These are phyloP conservation scores for Euclidia mi DNA, from an alignment of 2,888 invertebrate species.

Conservation along the genomic window DNA sequence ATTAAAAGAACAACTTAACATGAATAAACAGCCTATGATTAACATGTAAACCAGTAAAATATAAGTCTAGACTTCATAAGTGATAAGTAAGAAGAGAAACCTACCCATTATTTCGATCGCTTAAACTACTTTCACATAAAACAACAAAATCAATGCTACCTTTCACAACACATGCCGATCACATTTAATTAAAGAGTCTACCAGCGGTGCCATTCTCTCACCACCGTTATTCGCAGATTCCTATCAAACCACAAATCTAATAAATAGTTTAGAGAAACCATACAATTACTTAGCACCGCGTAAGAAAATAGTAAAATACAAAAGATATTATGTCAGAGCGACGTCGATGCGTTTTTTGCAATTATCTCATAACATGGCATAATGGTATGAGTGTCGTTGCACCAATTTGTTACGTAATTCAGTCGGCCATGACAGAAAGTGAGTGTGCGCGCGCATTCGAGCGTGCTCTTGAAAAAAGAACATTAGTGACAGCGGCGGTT, in stretches of 20 bases:
- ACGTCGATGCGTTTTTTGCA: constrained; percentile 54
- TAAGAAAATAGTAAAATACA: constrained; percentile 38
- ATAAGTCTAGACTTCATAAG: neutral
- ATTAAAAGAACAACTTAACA: too few relatives aligned
- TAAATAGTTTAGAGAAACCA: constrained; percentile 37
- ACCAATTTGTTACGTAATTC: constrained; percentile 74
- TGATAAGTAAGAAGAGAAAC: too few relatives aligned
- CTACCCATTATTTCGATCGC: neutral
- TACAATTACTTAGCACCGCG: constrained; percentile 30
- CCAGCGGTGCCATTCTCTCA: constrained; percentile 20
- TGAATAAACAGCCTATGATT: too few relatives aligned
- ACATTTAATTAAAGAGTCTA: constrained; percentile 1
- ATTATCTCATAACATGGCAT: constrained; percentile 66
- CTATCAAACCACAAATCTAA: constrained; percentile 36
- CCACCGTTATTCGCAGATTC: constrained; percentile 23
- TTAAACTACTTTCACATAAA: neutral
- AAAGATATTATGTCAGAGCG: constrained; percentile 46
- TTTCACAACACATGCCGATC: neutral
- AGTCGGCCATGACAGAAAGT: constrained; percentile 80
- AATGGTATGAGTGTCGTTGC: constrained; percentile 57
- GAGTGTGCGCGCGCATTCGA: constrained; percentile 75
- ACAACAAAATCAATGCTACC: neutral
- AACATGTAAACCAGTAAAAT: too few relatives aligned
- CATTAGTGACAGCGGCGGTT: constrained; percentile 59
- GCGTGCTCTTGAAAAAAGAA: constrained; percentile 69